A percentile compares a stretch with the other conserved stretches of the same genome.
Conservation (phyloP, 2,888 invertebrate genomes). For the Coleophora deauratella region DNA sequence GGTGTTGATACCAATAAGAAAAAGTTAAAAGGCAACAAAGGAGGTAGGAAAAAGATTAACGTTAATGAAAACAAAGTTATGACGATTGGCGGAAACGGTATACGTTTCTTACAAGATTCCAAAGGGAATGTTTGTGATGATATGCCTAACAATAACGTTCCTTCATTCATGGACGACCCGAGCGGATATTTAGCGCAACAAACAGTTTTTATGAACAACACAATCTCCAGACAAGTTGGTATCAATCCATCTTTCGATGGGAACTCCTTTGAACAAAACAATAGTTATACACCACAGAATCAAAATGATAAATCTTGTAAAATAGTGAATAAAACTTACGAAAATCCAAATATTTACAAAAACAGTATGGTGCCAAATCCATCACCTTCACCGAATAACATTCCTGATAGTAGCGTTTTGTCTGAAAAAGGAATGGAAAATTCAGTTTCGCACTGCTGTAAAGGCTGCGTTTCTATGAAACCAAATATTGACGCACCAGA, state of each 20-base stretch:
- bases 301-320: conserved; percentile 42
- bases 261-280: conserved; percentile 41
- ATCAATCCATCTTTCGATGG: conserved; percentile 45
- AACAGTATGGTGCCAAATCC: conserved; percentile 47
- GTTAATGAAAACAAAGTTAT: conserved; percentile 43
- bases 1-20: conserved; percentile 53
- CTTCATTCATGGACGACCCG: conserved; percentile 93
- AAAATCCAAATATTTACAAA: conserved; percentile 42
- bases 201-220: conserved; percentile 88
- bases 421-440: conserved; percentile 48
- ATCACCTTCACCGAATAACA: conserved; percentile 56
- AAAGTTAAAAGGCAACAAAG: conserved; percentile 74
- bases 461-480: conserved; percentile 64
- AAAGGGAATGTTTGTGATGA: conserved; percentile 63
- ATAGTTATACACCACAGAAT: conserved; percentile 33
- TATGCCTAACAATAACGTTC: conserved; percentile 71
- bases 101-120: conserved; percentile 44
- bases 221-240: conserved; percentile 81
- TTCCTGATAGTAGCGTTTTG: conserved; percentile 63
- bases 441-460: conserved; percentile 58
- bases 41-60: conserved; percentile 63
- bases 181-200: conserved; percentile 93
- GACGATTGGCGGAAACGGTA: conserved; percentile 44
- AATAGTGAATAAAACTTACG: conserved; percentile 32
- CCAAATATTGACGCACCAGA: conserved; percentile 51